Evolutionary conservation across 2,888 invertebrate species (phyloP).

Genomic region (Eupithecia insigniata): DNA sequence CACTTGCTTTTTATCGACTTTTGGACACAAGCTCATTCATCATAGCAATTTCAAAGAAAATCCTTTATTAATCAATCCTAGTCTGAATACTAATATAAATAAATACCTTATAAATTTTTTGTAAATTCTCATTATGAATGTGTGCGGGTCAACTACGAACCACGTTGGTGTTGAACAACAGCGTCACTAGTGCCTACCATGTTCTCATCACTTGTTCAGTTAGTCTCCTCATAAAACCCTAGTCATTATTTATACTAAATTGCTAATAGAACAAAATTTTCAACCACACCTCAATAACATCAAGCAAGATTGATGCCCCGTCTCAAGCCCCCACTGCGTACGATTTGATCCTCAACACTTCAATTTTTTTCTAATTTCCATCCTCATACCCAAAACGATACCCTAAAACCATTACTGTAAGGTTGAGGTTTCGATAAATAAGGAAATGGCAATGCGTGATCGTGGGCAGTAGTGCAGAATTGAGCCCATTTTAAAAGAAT

Average conservation of each 20-base stretch:
- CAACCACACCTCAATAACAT: slow-evolving; percentile 43
- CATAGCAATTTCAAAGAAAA: too few relatives aligned
- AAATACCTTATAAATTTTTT: too few relatives aligned
- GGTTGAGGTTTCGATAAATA: slow-evolving; percentile 33
- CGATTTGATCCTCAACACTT: slow-evolving; percentile 71
- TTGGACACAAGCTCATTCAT: too few relatives aligned
- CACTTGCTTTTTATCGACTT: too few relatives aligned
- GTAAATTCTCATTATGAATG: too few relatives aligned
- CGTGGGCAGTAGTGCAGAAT: slow-evolving; percentile 70
- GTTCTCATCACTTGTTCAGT: background rate
- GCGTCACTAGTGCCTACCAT: too few relatives aligned
- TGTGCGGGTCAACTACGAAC: too few relatives aligned
- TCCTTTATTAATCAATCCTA: too few relatives aligned
- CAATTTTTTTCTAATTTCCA: slow-evolving; percentile 64
- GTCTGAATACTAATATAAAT: too few relatives aligned
- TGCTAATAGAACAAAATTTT: slow-evolving; percentile 3
- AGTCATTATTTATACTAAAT: background rate
- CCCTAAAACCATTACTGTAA: slow-evolving; percentile 36
- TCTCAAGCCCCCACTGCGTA: slow-evolving; percentile 70
- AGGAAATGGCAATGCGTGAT: slow-evolving; percentile 68
- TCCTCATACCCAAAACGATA: slow-evolving; percentile 41
- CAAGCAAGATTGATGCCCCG: slow-evolving; percentile 76
- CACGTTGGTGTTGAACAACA: too few relatives aligned
- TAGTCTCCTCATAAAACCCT: background rate
- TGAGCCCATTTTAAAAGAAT: slow-evolving; percentile 77